Percentiles rank a stretch among this genome's conserved stretches.
Evolutionary conservation across 2,888 invertebrate species (phyloP).

Genomic region (Heliconius aoede): DNA sequence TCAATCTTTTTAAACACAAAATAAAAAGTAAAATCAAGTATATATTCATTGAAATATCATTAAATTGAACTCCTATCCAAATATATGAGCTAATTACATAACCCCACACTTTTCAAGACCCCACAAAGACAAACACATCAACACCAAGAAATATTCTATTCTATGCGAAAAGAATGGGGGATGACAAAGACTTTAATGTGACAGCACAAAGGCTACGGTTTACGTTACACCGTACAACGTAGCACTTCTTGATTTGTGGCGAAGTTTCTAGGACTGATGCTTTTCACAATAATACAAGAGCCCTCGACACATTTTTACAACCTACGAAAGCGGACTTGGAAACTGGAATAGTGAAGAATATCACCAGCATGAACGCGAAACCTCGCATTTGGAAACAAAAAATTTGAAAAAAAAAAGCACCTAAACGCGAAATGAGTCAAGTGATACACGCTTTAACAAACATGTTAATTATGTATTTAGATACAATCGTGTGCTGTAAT

Average conservation of each 20-base stretch:
- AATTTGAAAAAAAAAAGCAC: slow-evolving; percentile 36
- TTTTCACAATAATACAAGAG: slow-evolving; percentile 55
- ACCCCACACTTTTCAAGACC: slow-evolving; percentile 28
- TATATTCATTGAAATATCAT: no score
- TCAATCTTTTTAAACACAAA: no score
- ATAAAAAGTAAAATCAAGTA: no score
- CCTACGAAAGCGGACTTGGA: slow-evolving; percentile 47
- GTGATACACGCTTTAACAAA: slow-evolving; percentile 25
- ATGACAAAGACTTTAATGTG: slow-evolving; percentile 60
- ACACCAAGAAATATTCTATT: slow-evolving; percentile 42
- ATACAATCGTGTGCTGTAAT: slow-evolving; percentile 1
- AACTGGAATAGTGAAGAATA: slow-evolving; percentile 43
- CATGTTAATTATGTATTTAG: slow-evolving; percentile 20
- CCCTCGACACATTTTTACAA: slow-evolving; percentile 58
- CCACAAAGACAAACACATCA: slow-evolving; percentile 25
- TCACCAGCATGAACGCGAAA: slow-evolving; percentile 43
- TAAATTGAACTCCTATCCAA: background rate
- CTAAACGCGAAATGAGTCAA: slow-evolving; percentile 36
- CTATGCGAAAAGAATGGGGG: slow-evolving; percentile 45
- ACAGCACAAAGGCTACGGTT: slow-evolving; percentile 62
- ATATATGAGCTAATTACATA: slow-evolving; percentile 31
- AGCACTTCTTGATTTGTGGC: slow-evolving; percentile 64
- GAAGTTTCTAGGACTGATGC: slow-evolving; percentile 60
- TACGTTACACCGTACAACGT: slow-evolving; percentile 56
- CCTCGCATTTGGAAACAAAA: slow-evolving; percentile 43